Conservation (phyloP, 2,113 vertebrate genomes). For the Otis tarda region DNA sequence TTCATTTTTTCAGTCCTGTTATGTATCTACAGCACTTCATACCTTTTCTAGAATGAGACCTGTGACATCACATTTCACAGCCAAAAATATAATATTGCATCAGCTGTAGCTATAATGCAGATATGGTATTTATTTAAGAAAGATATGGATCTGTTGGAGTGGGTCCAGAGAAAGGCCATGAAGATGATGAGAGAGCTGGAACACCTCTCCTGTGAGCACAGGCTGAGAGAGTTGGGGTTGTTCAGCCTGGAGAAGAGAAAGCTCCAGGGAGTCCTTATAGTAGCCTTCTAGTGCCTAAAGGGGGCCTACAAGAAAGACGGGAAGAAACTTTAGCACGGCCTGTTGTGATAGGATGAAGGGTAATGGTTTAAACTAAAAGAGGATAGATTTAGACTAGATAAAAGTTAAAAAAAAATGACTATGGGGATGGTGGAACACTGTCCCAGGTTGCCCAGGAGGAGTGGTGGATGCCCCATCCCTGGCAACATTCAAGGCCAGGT, state of each 20-base stretch:
- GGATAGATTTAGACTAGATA: fast-evolving
- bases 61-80: neutral
- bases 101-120: neutral
- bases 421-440: fast-evolving
- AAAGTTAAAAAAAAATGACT: neutral
- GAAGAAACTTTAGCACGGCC: fast-evolving
- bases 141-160: neutral
- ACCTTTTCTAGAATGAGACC: neutral
- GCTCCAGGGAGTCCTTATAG: fast-evolving
- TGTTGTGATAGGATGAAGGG: fast-evolving
- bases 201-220: neutral
- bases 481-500: neutral
- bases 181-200: neutral
- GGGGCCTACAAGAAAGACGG: neutral
- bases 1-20: neutral
- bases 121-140: neutral
- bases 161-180: neutral
- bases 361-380: neutral
- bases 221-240: neutral
- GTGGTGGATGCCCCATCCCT: neutral
- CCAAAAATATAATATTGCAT: neutral
- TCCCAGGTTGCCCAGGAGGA: fast-evolving
- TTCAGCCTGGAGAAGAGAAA: neutral
- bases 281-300: fast-evolving
- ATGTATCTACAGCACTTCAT: neutral